phyloP scores from a whole-genome alignment of 92 coral and sea anemone species.

The Scolanthus callimorphus region DNA sequence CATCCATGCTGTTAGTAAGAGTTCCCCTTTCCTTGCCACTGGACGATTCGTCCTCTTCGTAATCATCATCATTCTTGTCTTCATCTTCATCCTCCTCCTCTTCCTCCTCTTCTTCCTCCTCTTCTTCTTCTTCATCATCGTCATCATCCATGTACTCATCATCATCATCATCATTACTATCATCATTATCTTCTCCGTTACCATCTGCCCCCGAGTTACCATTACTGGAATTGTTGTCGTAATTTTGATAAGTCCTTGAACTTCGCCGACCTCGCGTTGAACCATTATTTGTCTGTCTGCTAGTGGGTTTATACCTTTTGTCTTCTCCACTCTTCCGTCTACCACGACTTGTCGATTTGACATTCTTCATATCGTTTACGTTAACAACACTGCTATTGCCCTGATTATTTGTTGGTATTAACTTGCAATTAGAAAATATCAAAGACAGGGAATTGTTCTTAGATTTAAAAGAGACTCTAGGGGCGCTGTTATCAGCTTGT shows the following conservation, averaged over 20 bases:
- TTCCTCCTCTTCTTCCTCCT: conserved; percentile 82
- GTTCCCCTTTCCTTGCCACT: conserved; percentile 47
- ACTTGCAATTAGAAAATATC: conserved; percentile 4
- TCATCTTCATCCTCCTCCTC: conserved; percentile 81
- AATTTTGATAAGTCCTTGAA: conserved; percentile 57
- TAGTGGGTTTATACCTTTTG: conserved; percentile 46
- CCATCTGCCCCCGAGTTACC: conserved; percentile 98
- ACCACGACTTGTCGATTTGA: conserved; percentile 45
- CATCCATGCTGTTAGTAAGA: conserved; percentile 26
- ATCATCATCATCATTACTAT: conserved; percentile 86
- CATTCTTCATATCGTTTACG: not conserved
- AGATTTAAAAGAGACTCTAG: not conserved
- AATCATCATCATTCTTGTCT: conserved; percentile 67
- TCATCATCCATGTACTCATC: conserved; percentile 80
- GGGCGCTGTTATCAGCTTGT: not conserved
- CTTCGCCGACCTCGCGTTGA: conserved; percentile 46
- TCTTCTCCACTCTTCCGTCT: conserved; percentile 66
- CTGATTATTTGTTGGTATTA: not conserved
- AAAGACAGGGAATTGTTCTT: not conserved
- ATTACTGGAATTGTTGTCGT: conserved; percentile 92
- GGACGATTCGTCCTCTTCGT: conserved; percentile 61
- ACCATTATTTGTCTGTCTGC: conserved; percentile 27
- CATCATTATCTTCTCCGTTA: conserved; percentile 91
- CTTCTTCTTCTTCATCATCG: conserved; percentile 86
- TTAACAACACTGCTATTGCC: not conserved